Evolutionary conservation across 2,888 invertebrate genomes (phyloP), one percentile per base, ranked within the genome.

Genomic region (Orthosia gracilis): DNA sequence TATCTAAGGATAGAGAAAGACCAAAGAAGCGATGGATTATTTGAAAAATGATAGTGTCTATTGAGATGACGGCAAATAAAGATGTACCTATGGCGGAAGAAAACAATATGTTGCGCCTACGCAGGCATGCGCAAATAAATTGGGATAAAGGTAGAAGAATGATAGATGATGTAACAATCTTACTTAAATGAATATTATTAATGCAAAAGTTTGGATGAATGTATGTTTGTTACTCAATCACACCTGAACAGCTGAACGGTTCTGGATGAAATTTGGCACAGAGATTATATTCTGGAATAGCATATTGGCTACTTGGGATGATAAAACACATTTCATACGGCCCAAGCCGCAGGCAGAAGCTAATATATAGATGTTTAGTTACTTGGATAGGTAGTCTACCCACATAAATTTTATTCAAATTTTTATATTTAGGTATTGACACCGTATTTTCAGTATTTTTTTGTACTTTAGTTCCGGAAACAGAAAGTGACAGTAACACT

Each of bases 401-500:
- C 15, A 17, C 17, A 52, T n/a, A 11, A 7, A n/a, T 52, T 2
- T 52, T 5, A 49, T 23, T 55, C 9, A 17, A 23, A 17, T 3
- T 47, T 13, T 5, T 55, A 13, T 26, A 17, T 3, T 7, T 69
- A 18, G 4, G 17, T 45, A 26, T 47, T 21, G 45, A 15, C 13
- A 45, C 31, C 2, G 15, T 50, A 40, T 69, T 76, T 71, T 65
- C 15, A 49, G n/a, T 71, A 54, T 52, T 21, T 7, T 40, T 55
- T 54, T 21, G 54, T 66, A 69, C 31, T 69, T 72, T 62, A 57
- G 21, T 50, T 55, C 57, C 49, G 70, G 49, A 62, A 74, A 45
- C 12, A 17, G 62, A 69, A 70, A 74, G n/a, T 49, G 15, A 69
- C 40, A 70, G 58, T 76, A 50, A 49, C 13, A 64, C 66, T 69